These are phyloP conservation scores for Adelognathus sp. DNA, from an alignment of 2,888 invertebrate species.

Conservation along the genomic window DNA sequence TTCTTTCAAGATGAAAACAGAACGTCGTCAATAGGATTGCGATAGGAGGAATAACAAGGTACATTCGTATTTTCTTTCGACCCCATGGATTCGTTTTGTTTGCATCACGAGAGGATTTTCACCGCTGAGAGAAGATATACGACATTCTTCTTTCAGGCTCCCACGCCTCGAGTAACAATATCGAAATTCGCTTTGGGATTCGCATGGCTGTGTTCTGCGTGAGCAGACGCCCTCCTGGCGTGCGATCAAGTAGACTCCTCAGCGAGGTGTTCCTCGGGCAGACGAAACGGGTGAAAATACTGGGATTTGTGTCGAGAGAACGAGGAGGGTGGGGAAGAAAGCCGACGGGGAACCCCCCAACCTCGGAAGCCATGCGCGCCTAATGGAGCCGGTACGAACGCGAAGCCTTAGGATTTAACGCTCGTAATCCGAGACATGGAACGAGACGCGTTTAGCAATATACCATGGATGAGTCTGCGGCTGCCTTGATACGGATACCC, in stretches of 20 bases:
- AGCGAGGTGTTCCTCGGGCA: not conserved
- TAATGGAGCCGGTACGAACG: slow-evolving; percentile 62
- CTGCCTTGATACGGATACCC: not conserved
- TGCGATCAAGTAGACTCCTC: not conserved
- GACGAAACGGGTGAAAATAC: slow-evolving; percentile 45
- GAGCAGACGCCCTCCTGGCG: not conserved
- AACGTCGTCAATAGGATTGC: too few species aligned
- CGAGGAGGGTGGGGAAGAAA: too few species aligned
- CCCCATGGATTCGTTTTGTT: not conserved
- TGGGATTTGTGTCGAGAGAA: slow-evolving; percentile 45
- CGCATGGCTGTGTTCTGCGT: not conserved
- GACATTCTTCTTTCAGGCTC: not conserved
- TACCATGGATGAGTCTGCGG: slow-evolving; percentile 45
- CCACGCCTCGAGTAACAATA: not conserved
- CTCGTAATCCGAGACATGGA: slow-evolving; percentile 59
- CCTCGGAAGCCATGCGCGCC: slow-evolving; percentile 54
- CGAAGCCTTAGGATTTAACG: slow-evolving; percentile 62
- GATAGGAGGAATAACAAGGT: too few species aligned
- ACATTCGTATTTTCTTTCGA: too few species aligned
- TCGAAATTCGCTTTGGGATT: not conserved
- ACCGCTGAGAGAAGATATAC: not conserved
- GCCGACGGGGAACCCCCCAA: slow-evolving; percentile 11
- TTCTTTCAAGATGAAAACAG: too few species aligned
- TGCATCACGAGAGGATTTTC: not conserved
- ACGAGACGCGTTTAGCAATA: slow-evolving; percentile 42